phyloP scores from a whole-genome alignment of 2,888 invertebrate genomes.

The Chymomyza fuscimana region DNA sequence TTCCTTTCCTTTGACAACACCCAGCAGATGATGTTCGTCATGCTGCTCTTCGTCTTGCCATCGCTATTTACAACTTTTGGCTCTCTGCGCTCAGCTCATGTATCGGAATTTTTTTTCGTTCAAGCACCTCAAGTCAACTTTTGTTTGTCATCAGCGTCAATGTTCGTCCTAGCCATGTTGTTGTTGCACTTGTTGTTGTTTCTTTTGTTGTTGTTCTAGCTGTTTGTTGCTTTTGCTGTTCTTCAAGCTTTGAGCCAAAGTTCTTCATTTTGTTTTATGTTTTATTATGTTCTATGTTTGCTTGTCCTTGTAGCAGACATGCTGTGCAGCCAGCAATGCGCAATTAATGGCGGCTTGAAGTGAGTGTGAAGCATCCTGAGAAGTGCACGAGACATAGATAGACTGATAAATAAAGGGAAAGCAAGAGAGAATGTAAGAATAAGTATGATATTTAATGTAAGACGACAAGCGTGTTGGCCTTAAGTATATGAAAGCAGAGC shows the following conservation, averaged over 20 bases:
- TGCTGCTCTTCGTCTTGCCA: neutral
- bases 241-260: neutral
- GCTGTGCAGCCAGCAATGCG: neutral
- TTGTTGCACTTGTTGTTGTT: constrained; percentile 4
- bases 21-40: neutral
- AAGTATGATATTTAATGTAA: neutral
- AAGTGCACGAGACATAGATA: neutral
- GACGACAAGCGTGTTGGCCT: constrained; percentile 6
- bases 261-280: constrained; percentile 4
- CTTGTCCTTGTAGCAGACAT: constrained; percentile 25
- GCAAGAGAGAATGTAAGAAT: neutral
- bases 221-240: constrained; percentile 6
- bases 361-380: constrained; percentile 5
- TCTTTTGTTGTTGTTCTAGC: neutral
- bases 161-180: constrained; percentile 10
- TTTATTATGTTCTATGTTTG: constrained; percentile 5
- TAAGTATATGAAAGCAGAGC: constrained; percentile 1
- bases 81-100: constrained; percentile 25
- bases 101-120: constrained; percentile 34
- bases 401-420: neutral
- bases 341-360: constrained; percentile 25
- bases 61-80: constrained; percentile 25
- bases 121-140: constrained; percentile 26
- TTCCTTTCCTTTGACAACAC: too few species aligned
- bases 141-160: constrained; percentile 29